Conservation (phyloP, 1,140 invertebrate genomes). For the Drosophila ogumai region DNA sequence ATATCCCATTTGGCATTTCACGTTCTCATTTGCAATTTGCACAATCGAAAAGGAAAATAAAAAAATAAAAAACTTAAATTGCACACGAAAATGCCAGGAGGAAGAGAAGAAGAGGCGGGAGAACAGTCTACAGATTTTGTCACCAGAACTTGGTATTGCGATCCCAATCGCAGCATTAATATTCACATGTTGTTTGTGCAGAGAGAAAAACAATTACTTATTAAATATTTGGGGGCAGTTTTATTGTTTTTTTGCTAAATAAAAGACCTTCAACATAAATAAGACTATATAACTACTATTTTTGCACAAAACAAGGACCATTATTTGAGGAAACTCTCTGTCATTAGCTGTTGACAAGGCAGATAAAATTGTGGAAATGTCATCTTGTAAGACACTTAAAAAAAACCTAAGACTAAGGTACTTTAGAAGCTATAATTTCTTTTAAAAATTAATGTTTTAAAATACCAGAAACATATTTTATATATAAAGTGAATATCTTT, state of each 20-base stretch:
- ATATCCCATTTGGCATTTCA: conserved; percentile 59
- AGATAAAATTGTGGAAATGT: neutral
- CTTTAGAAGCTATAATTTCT: neutral
- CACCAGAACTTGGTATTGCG: conserved; percentile 63
- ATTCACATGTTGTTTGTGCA: conserved; percentile 76
- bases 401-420: neutral
- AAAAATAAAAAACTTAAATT: conserved; percentile 33
- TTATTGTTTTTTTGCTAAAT: neutral
- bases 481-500: no score
- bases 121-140: conserved; percentile 60
- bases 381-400: neutral
- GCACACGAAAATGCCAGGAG: conserved; percentile 31
- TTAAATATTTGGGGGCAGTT: neutral
- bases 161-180: conserved; percentile 74
- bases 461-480: no score
- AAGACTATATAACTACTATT: neutral
- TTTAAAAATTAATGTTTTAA: neutral
- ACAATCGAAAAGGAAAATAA: conserved; percentile 58
- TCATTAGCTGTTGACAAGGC: neutral
- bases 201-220: conserved; percentile 5
- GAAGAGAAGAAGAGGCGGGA: conserved; percentile 27
- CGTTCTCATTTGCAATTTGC: conserved; percentile 67
- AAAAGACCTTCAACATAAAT: neutral
- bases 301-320: neutral
- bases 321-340: neutral